Percentiles rank a stretch among this genome's conserved stretches.
Evolutionary conservation across 2,888 invertebrate species (phyloP).

Genomic region (Laspeyria flexula): DNA sequence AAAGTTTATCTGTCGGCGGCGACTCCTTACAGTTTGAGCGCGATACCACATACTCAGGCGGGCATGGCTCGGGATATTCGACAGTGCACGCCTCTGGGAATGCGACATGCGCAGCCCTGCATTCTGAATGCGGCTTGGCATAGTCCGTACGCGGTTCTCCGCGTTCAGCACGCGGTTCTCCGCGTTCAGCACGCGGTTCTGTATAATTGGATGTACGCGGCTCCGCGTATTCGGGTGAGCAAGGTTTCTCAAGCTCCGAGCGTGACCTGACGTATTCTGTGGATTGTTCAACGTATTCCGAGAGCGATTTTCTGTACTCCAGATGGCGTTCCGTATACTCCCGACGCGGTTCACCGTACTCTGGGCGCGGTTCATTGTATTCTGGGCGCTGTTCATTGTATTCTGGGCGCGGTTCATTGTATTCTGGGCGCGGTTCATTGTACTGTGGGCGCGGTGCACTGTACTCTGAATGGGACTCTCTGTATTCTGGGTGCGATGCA

Average conservation of each 20-base stretch:
- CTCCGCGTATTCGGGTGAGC: not conserved
- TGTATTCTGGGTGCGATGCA: not conserved
- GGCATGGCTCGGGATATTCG: not conserved
- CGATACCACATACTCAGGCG: slow-evolving; percentile 34
- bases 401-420: not conserved
- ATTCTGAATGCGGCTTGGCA: not conserved
- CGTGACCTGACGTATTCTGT: not conserved
- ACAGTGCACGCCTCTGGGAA: not conserved
- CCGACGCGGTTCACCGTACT: not conserved
- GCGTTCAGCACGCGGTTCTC: not conserved
- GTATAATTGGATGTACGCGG: not conserved
- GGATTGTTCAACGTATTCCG: not conserved
- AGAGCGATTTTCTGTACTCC: not conserved
- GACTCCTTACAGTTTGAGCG: slow-evolving; percentile 70
- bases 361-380: not conserved
- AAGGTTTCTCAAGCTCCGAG: not conserved
- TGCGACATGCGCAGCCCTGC: not conserved
- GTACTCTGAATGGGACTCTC: not conserved
- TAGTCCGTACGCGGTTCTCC: not conserved
- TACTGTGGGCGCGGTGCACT: not conserved
- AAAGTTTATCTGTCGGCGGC: slow-evolving; percentile 72
- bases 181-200: not conserved
- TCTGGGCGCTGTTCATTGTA: not conserved
- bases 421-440: not conserved
- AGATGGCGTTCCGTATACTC: not conserved